These are phyloP conservation scores for Sylvia borin DNA, from an alignment of 2,797 vertebrate genomes.

Conservation along the genomic window DNA sequence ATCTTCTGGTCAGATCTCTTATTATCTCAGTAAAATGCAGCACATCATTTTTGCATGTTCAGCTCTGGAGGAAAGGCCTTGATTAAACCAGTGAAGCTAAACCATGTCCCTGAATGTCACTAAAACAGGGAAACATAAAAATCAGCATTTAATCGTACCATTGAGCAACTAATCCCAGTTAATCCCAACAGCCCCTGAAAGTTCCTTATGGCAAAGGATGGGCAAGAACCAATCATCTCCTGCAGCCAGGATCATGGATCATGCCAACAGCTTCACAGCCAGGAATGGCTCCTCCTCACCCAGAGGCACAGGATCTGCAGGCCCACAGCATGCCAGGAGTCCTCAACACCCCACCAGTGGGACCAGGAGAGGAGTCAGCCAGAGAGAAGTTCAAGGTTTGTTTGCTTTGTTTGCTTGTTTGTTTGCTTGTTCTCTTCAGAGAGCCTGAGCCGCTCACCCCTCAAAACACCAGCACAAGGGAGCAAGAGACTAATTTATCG, in stretches of 20 bases:
- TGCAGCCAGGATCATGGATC: background rate
- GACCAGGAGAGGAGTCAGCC: background rate
- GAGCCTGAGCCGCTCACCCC: background rate
- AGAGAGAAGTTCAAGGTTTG: background rate
- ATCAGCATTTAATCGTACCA: background rate
- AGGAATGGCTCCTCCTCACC: background rate
- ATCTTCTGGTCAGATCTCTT: background rate
- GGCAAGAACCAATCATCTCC: background rate
- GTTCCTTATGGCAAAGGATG: fast-evolving
- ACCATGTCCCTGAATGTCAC: fast-evolving
- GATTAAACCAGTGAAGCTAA: background rate
- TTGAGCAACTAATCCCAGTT: background rate
- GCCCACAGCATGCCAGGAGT: fast-evolving
- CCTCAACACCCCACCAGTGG: background rate
- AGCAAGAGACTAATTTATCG: background rate
- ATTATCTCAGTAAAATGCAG: background rate
- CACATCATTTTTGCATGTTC: background rate
- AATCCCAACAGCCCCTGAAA: background rate
- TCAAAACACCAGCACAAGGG: background rate
- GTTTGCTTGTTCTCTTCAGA: background rate
- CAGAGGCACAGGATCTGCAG: background rate
- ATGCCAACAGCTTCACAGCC: background rate
- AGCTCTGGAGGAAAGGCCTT: background rate
- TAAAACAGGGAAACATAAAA: background rate
- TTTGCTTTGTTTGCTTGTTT: background rate